Base-by-base conservation (phyloP, 2,113 vertebrate genomes). In the Ceuthmochares aereus region DNA sequence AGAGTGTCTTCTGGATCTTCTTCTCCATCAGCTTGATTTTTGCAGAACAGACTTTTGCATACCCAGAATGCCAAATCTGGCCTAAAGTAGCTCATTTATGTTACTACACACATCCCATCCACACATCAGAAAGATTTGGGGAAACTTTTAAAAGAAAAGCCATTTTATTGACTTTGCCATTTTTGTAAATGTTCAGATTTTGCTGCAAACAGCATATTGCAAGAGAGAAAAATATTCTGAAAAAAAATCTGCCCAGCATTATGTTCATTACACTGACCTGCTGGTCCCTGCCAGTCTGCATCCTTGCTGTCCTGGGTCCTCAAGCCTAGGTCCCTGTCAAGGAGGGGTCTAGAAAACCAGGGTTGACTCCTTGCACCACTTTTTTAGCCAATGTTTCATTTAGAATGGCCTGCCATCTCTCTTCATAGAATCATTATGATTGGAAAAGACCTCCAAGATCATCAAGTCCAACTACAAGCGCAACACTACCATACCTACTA, bases 41-140 rank as follows among this genome's bases (percentile, higher is more conserved):
- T 73, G 30, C 74, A 58, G 49, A 89, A 89, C 70, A 91, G 70
- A 54, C 27, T 85, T 68, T 26, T 89, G n/a, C 51, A 82, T 12
- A 82, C 8, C 19, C 30, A 34, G 32, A 79, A 40, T 62, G 36
- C 14, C n/a, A 82, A 26, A 82, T 69, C 10, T 59, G 55, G 75
- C 63, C n/a, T 58, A 63, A 64, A 60, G 54, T 8, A 63, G 13
- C 45, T 34, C 54, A n/a, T 43, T 69, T 74, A 29, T 76, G 17
- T 56, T 87, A 60, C 14, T 56, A 23, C 6, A 60, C 58, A 54
- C 29, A 81, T 79, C 47, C 40, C 32, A 58, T 67, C 51, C 45
- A 0, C n/a, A 49, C 40, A 80, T 26, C 42, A 56, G 34, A 92
- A 62, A 9, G 20, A 85, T 63, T 47, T 88, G 29, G 9, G 64